Evolutionary conservation across 2,888 invertebrate genomes (phyloP), one percentile per base, ranked within the genome.

Genomic region (Lysandra bellargus): DNA sequence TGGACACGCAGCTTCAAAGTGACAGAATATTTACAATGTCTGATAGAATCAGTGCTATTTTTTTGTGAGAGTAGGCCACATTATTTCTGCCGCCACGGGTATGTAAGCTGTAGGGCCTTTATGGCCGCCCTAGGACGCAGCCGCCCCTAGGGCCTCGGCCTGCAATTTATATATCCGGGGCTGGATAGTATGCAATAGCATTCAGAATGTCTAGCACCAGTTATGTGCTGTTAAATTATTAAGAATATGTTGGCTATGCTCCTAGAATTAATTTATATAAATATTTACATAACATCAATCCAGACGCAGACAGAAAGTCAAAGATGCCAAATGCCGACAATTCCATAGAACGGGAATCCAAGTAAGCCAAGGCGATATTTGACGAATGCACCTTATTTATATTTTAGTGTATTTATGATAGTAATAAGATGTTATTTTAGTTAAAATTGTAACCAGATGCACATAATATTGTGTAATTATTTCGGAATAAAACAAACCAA

Each of bases 261-360:
- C 53, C 53, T 33, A 17, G 30, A 49, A 75, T 30, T 53, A 49
- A 49, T 69, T 49, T 53, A 14, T 23, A 49, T 75, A 76, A 76
- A 76, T 76, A 76, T 76, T 76, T 76, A 57, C 76, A 57, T 76
- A 53, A 69, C 33, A 33, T 76, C 12, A 75, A 49, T 75, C 14
- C 44, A 76, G 76, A 6, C 30, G 17, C 17, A 69, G 14, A 33
- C 69, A 69, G 30, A 69, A 69, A 69, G 33, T 14, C 69, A 69
- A 33, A 49, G 53, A 76, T 76, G 76, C 76, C 49, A 53, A 33
- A 53, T 1, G 33, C 30, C 57, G 76, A 76, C 57, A 76, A 53
- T 49, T 57, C 17, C 14, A 53, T 53, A 33, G 33, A 76, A 57
- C 53, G 33, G 30, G 76, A 57, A 12, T 74, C n/a, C 44, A 74